phyloP scores from a whole-genome alignment of 2,888 invertebrate genomes.

The Ochropleura plecta region DNA sequence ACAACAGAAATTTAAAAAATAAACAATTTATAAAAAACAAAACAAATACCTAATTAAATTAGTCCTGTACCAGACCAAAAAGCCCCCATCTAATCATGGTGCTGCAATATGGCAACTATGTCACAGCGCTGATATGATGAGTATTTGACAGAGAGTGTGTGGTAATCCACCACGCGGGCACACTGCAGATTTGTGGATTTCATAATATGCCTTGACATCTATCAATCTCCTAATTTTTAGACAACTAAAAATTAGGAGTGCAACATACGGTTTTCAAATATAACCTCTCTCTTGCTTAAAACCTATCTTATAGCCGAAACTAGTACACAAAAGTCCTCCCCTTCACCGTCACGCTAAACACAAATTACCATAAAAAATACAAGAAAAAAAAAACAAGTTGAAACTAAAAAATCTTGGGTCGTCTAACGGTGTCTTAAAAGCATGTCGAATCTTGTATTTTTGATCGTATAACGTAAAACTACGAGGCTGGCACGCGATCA shows the following conservation, averaged over 20 bases:
- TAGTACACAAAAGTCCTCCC: constrained; percentile 41
- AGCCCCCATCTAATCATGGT: too few species aligned
- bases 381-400: constrained; percentile 25
- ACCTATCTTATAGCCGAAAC: constrained; percentile 35
- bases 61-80: too few species aligned
- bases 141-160: neutral
- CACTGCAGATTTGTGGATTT: neutral
- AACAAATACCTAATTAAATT: too few species aligned
- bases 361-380: constrained; percentile 34
- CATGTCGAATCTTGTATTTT: constrained; percentile 78
- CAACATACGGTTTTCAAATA: neutral
- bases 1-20: too few species aligned
- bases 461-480: constrained; percentile 71
- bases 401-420: constrained; percentile 37
- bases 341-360: constrained; percentile 40
- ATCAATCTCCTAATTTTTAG: too few species aligned
- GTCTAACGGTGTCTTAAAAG: constrained; percentile 51
- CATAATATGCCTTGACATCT: neutral
- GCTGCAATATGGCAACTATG: too few species aligned
- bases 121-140: too few species aligned
- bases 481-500: constrained; percentile 74
- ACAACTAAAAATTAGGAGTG: neutral
- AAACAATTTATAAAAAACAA: too few species aligned
- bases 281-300: neutral
- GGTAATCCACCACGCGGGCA: neutral